Conservation (phyloP, 2,113 vertebrate species). For the Emberiza fucata region DNA sequence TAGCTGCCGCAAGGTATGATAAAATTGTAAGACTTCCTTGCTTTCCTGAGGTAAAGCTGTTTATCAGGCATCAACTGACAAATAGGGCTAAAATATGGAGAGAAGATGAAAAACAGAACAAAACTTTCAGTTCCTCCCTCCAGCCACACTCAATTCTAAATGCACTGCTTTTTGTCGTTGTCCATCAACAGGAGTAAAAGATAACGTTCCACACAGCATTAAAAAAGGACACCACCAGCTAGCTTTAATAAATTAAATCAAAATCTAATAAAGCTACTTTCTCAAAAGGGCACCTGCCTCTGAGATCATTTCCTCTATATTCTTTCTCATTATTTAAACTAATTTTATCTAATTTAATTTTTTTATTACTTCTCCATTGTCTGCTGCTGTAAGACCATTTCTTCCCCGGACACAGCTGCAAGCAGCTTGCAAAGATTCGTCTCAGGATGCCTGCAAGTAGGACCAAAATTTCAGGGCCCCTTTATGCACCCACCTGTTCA, state of each 20-base stretch:
- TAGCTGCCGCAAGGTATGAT: background rate
- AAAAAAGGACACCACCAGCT: constrained; percentile 26
- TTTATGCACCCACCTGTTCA: background rate
- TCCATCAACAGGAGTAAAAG: background rate
- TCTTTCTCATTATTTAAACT: constrained; percentile 59
- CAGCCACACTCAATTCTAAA: background rate
- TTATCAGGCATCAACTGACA: background rate
- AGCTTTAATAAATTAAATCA: constrained; percentile 47
- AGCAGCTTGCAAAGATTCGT: background rate
- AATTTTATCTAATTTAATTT: constrained; percentile 58
- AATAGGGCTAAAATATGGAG: background rate
- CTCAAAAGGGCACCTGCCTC: constrained; percentile 52
- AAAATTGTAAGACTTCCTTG: background rate
- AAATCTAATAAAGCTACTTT: constrained; percentile 59
- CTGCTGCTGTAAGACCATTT: background rate
- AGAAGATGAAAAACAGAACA: background rate
- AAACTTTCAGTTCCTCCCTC: background rate
- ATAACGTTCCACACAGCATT: constrained; percentile 19
- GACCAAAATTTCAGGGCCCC: background rate
- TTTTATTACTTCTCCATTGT: constrained; percentile 33
- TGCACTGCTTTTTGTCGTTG: constrained; percentile 19
- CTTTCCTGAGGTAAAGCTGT: background rate
- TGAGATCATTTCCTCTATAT: constrained; percentile 58
- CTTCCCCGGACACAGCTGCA: background rate
- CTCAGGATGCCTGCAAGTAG: background rate